Percentiles rank a stretch among this genome's conserved stretches.
These are phyloP conservation scores for Chaetoderma sp. DNA, from an alignment of 2,888 invertebrate genomes.

Conservation along the genomic window DNA sequence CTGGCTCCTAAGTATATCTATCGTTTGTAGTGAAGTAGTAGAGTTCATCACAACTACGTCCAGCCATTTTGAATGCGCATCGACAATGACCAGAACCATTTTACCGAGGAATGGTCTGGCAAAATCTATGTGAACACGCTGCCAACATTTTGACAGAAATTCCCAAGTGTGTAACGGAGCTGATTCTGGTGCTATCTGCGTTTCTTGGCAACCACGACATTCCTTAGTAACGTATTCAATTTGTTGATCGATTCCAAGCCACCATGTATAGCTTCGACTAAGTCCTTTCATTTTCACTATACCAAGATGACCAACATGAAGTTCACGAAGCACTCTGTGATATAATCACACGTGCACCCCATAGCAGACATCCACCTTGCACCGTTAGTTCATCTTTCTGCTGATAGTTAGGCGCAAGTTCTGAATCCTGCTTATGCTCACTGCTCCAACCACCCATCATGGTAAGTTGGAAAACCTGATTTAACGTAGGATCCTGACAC, in stretches of 20 bases:
- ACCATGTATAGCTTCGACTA: too few species aligned
- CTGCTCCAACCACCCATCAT: slow-evolving; percentile 14
- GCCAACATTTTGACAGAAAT: slow-evolving; percentile 12
- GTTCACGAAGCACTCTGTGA: background rate
- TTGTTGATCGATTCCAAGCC: slow-evolving; percentile 2
- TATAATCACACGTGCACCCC: background rate
- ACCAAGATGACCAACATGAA: slow-evolving; percentile 5
- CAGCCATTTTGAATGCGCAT: slow-evolving; percentile 24
- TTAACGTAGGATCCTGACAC: slow-evolving; percentile 4
- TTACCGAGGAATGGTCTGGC: slow-evolving; percentile 12
- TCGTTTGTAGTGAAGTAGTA: slow-evolving; percentile 12
- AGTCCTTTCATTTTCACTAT: slow-evolving; percentile 77
- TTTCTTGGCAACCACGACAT: slow-evolving; percentile 13
- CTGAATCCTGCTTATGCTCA: background rate
- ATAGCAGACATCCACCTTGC: background rate
- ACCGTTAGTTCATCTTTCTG: background rate
- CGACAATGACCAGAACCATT: slow-evolving; percentile 21
- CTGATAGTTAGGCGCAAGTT: background rate
- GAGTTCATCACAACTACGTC: slow-evolving; percentile 12
- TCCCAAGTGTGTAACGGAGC: slow-evolving; percentile 27
- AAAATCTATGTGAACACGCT: slow-evolving; percentile 21
- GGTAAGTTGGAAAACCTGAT: slow-evolving; percentile 15
- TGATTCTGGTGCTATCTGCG: slow-evolving; percentile 7
- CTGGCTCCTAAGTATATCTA: background rate
- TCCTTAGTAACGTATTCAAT: background rate